These are phyloP conservation scores for Rhingia rostrata DNA, from an alignment of 2,888 invertebrate genomes.

Conservation along the genomic window DNA sequence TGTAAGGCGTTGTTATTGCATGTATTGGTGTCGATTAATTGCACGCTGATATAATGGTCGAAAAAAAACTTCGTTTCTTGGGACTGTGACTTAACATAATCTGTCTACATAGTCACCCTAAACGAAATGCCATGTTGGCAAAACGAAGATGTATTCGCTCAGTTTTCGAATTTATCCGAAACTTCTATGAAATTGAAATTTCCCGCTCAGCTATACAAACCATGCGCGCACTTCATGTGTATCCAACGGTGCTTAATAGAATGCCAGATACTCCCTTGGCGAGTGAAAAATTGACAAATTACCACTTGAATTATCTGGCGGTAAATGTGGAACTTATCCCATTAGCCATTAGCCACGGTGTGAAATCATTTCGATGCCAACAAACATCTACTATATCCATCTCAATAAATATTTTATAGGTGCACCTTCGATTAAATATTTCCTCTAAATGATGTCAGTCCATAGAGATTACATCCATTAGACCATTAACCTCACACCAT, in stretches of 20 bases:
- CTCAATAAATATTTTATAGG: constrained; percentile 11
- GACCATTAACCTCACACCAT: constrained; percentile 20
- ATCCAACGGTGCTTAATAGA: constrained; percentile 8
- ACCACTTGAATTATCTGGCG: constrained; percentile 27
- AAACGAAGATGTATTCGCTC: no score
- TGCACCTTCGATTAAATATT: constrained; percentile 41
- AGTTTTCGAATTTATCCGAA: no score
- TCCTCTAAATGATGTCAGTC: constrained; percentile 20
- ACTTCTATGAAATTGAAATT: no score
- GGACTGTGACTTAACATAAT: no score
- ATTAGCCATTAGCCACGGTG: constrained; percentile 55
- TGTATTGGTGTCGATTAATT: no score
- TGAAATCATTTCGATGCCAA: constrained; percentile 11
- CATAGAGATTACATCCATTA: constrained; percentile 6
- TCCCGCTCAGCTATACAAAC: no score
- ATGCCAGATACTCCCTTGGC: constrained; percentile 7
- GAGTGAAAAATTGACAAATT: constrained; percentile 47
- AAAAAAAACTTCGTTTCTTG: no score
- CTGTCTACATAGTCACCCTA: no score
- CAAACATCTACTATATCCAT: not conserved
- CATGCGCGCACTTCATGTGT: no score
- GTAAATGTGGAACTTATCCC: constrained; percentile 47
- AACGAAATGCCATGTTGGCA: no score
- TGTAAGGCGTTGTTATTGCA: no score
- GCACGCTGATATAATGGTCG: no score